Base-by-base conservation (phyloP, 2,888 invertebrate genomes). In the Diarsia mendica region DNA sequence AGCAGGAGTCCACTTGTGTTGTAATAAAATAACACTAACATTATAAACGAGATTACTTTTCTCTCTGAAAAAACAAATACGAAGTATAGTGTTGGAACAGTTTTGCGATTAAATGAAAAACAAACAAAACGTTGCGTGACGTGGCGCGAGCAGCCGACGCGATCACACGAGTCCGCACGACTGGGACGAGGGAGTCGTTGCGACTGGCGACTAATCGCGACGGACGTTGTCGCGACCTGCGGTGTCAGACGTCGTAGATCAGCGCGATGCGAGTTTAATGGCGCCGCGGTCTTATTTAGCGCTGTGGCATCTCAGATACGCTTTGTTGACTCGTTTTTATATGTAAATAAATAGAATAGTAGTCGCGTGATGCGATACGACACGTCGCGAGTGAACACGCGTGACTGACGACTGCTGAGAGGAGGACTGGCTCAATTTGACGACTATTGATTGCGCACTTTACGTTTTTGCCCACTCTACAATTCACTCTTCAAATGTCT, bases 161-260 rank as follows among this genome's bases (percentile, higher is more conserved):
- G 28, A 44, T 51, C n/a, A n/a, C n/a, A n/a, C n/a, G n/a, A n/a
- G n/a, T n/a, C 23, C 58, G 23, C 15, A 28, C 20, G 23, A 69
- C 49, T 33, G 61, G 23, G 65, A 48, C n/a, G 69, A 74, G 63
- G 48, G 63, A 67, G 58, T 70, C 72, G 75, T 74, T 39, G 68
- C 77, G 71, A 58, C 68, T 48, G 68, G 73, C 83, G 75, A 67
- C 77, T 75, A 70, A 67, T 75, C 72, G 79, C 77, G 44, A 33
- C n/a, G 33, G 23, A 39, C 20, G 20, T 63, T 60, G 51, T 48
- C 71, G 74, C 69, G 61, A 66, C 69, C 53, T 28, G 51, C 53
- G 66, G 20, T 72, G 74, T 77, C 76, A 74, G 66, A 60, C 51
- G 61, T 44, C 61, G 64, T 79, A 72, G 76, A 71, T 79, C 71